Percentiles rank a stretch among this genome's conserved stretches.
phyloP scores from a whole-genome alignment of 1,140 invertebrate genomes.

The Cryptotermes secundus region DNA sequence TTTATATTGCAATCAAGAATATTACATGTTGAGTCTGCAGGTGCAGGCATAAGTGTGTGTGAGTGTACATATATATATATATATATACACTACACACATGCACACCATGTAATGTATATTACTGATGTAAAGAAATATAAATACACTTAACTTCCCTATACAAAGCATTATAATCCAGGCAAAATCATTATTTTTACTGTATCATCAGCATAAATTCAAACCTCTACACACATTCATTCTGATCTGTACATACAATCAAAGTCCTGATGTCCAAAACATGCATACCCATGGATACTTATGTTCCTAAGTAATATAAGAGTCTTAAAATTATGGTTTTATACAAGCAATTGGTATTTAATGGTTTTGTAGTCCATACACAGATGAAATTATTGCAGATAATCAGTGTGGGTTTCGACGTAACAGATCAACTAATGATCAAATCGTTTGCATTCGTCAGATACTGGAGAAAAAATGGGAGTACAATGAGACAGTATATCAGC shows the following conservation, averaged over 20 bases:
- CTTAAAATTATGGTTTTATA: background rate
- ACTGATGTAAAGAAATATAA: background rate
- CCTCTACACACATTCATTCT: background rate
- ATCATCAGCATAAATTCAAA: background rate
- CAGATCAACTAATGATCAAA: too few species aligned
- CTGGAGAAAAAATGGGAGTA: too few species aligned
- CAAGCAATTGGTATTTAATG: background rate
- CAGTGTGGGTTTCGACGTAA: too few species aligned
- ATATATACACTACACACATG: too few species aligned
- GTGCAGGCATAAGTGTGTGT: too few species aligned
- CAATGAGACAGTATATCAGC: too few species aligned
- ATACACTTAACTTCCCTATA: background rate
- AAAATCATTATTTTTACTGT: slow-evolving; percentile 2
- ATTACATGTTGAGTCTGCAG: background rate
- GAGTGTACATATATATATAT: too few species aligned
- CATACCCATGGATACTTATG: background rate
- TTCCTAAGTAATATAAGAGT: too few species aligned
- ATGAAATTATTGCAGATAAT: too few species aligned
- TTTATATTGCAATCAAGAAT: background rate
- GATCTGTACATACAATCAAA: background rate
- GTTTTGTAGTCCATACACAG: background rate
- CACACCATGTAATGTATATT: too few species aligned
- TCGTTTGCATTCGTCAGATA: too few species aligned
- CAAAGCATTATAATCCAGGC: background rate
- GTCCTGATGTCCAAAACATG: background rate